Evolutionary conservation across 2,888 invertebrate species (phyloP).

Genomic region (Tenthredo notha): DNA sequence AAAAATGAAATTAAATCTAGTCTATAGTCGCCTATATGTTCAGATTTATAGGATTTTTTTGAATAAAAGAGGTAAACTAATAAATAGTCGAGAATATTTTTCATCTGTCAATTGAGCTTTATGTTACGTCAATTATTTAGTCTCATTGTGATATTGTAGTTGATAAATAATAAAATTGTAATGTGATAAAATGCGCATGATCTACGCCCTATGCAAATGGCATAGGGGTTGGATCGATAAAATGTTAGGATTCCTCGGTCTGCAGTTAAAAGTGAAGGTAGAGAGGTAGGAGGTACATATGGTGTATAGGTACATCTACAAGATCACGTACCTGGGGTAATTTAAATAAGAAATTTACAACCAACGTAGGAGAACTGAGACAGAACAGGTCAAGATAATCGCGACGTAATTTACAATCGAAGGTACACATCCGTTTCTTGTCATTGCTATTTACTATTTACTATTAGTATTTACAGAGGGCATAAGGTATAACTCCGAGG

Average conservation of each 20-base stretch:
- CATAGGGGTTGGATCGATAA: constrained; percentile 14
- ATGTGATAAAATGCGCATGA: constrained; percentile 12
- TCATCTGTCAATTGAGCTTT: background rate
- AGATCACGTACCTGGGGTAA: constrained; percentile 54
- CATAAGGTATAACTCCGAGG: constrained; percentile 54
- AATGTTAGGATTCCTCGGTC: constrained; percentile 28
- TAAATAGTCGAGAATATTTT: background rate
- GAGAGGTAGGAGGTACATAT: background rate
- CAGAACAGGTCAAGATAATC: constrained; percentile 63
- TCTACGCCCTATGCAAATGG: constrained; percentile 14
- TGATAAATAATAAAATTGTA: constrained; percentile 9
- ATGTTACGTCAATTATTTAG: background rate
- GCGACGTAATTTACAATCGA: constrained; percentile 70
- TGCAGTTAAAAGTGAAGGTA: constrained; percentile 18
- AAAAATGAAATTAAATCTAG: background rate
- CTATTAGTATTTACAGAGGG: constrained; percentile 44
- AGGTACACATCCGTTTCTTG: constrained; percentile 70
- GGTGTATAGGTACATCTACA: constrained; percentile 12
- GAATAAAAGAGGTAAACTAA: background rate
- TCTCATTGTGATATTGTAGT: background rate
- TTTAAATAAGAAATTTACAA: constrained; percentile 72
- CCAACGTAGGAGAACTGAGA: constrained; percentile 57
- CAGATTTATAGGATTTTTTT: background rate
- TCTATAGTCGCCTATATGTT: background rate
- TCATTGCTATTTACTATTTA: constrained; percentile 65